These are phyloP conservation scores for Nudaria mundana DNA, from an alignment of 2,888 invertebrate genomes.

Conservation along the genomic window DNA sequence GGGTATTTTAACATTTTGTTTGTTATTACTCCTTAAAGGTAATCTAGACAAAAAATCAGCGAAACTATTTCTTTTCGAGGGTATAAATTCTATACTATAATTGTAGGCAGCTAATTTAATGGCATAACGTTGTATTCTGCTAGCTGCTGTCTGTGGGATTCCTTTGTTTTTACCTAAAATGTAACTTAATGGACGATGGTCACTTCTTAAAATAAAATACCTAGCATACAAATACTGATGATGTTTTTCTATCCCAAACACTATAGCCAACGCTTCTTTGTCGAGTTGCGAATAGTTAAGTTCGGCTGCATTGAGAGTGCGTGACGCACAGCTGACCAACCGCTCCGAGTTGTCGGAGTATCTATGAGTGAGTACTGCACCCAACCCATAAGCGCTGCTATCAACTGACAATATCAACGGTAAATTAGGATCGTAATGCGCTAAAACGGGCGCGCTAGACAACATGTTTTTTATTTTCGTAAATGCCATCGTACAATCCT, in stretches of 20 bases:
- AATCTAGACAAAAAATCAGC: conserved; percentile 4
- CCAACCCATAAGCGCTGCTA: conserved; percentile 5
- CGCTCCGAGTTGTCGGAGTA: conserved; percentile 18
- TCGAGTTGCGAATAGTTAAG: conserved; percentile 1
- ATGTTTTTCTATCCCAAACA: conserved; percentile 3
- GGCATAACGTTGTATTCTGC: conserved; percentile 1
- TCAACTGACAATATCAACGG: conserved; percentile 22
- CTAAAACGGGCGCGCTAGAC: conserved; percentile 11
- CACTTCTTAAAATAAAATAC: conserved; percentile 2
- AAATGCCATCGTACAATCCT: conserved; percentile 5
- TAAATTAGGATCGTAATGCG: conserved; percentile 19
- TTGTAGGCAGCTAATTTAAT: conserved; percentile 1
- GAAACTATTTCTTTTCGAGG: not conserved
- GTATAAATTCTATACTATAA: conserved; percentile 3
- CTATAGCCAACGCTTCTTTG: conserved; percentile 7
- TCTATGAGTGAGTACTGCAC: conserved; percentile 23
- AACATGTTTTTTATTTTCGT: conserved; percentile 5
- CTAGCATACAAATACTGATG: conserved; percentile 7
- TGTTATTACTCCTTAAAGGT: not conserved
- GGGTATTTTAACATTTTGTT: not conserved
- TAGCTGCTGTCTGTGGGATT: conserved; percentile 1
- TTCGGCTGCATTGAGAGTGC: not conserved
- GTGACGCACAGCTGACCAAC: conserved; percentile 1
- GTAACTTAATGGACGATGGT: conserved; percentile 1
- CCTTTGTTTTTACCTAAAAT: conserved; percentile 8